phyloP scores from a whole-genome alignment of 2,888 invertebrate genomes.

The Gari tellinella region DNA sequence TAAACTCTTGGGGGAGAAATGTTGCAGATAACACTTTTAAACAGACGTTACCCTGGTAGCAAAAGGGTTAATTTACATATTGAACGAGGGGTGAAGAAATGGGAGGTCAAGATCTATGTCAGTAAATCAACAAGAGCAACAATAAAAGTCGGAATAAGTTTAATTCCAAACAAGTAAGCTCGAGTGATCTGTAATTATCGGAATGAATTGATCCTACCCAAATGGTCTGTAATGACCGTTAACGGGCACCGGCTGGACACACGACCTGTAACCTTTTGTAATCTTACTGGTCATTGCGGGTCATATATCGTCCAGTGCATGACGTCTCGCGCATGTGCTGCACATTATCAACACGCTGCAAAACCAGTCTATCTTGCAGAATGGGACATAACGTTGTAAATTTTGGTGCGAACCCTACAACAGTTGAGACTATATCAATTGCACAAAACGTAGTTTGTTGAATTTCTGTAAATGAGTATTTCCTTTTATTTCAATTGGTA shows the following conservation, averaged over 20 bases:
- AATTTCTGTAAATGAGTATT: no score
- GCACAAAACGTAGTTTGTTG: no score
- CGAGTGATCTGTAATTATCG: conserved; percentile 50
- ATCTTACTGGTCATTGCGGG: conserved; percentile 50
- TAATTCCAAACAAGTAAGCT: conserved; percentile 51
- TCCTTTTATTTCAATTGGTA: no score
- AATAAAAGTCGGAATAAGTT: conserved; percentile 60
- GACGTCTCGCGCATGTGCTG: conserved; percentile 1
- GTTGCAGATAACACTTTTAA: no score
- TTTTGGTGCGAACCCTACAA: no score
- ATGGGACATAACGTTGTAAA: no score
- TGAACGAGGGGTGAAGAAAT: conserved; percentile 35
- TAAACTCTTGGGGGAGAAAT: no score
- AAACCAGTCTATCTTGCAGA: no score
- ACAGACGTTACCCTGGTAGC: conserved; percentile 2
- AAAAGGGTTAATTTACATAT: conserved; percentile 35
- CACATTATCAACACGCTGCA: no score
- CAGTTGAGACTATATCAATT: no score
- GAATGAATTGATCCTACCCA: conserved; percentile 45
- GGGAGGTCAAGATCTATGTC: conserved; percentile 43
- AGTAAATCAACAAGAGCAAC: conserved; percentile 55
- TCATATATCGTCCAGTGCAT: conserved; percentile 44
- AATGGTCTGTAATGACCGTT: conserved; percentile 55
- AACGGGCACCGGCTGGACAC: conserved; percentile 48
- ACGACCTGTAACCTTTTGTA: conserved; percentile 60